phyloP scores from a whole-genome alignment of 92 coral and sea anemone genomes.

The Metridium senile region DNA sequence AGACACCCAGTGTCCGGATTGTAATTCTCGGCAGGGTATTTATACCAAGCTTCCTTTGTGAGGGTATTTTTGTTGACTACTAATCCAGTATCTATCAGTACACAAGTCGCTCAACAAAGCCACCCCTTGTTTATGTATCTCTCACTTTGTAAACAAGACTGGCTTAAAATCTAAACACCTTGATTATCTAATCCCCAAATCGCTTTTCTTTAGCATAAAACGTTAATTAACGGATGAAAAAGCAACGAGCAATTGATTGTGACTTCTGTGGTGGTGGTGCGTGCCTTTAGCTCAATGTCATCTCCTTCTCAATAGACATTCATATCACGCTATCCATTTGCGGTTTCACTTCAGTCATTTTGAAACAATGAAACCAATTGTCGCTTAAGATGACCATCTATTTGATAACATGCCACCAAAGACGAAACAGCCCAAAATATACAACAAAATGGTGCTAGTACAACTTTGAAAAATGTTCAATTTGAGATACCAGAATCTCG shows the following conservation, averaged over 20 bases:
- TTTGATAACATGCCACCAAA: conserved; percentile 21
- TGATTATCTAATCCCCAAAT: background rate
- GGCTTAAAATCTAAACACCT: background rate
- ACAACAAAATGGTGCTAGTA: background rate
- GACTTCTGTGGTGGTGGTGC: conserved; percentile 2
- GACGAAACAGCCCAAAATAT: background rate
- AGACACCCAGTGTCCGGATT: too few species aligned
- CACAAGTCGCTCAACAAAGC: too few species aligned
- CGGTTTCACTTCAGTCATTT: conserved; percentile 18
- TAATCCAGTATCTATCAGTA: too few species aligned
- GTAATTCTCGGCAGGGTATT: too few species aligned
- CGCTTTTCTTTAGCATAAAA: background rate
- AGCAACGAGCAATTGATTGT: background rate
- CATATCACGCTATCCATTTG: conserved; percentile 21
- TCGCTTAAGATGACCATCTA: conserved; percentile 12
- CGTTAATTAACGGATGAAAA: background rate
- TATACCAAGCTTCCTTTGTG: too few species aligned
- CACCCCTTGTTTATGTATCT: too few species aligned
- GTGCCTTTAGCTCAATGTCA: background rate
- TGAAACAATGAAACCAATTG: conserved; percentile 12
- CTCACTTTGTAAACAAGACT: background rate
- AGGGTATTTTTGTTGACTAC: too few species aligned
- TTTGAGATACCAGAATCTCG: too few species aligned
- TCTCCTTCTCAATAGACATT: background rate
- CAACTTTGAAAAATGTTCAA: too few species aligned